Evolutionary conservation across 1,140 invertebrate species (phyloP).

Genomic region (Pseudomyrmex concolor): DNA sequence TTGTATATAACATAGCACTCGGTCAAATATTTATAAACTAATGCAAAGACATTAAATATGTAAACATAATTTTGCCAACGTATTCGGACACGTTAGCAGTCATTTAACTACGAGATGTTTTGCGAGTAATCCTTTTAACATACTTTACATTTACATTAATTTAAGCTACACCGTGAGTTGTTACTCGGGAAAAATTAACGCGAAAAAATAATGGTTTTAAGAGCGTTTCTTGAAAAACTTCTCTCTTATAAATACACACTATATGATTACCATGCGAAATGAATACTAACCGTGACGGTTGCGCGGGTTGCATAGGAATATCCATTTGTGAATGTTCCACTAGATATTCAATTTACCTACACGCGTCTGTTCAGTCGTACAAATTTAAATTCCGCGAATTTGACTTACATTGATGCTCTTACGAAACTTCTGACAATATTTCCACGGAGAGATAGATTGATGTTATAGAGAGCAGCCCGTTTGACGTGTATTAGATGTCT

Average conservation of each 20-base stretch:
- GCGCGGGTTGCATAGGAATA: slow-evolving; percentile 39
- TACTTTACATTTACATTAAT: slow-evolving; percentile 23
- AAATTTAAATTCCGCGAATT: slow-evolving; percentile 43
- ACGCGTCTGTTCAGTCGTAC: slow-evolving; percentile 48
- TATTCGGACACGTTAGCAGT: slow-evolving; percentile 2
- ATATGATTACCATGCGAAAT: slow-evolving; percentile 40
- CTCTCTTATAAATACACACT: slow-evolving; percentile 31
- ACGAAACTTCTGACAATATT: slow-evolving; percentile 31
- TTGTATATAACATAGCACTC: background rate
- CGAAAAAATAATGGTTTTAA: slow-evolving; percentile 31
- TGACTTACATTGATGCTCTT: slow-evolving; percentile 54
- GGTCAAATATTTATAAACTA: background rate
- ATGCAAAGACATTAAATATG: slow-evolving; percentile 5
- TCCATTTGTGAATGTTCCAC: slow-evolving; percentile 50
- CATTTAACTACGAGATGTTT: slow-evolving; percentile 19
- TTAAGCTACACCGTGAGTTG: slow-evolving; percentile 9
- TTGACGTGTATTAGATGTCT: slow-evolving; percentile 6
- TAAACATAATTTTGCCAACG: slow-evolving; percentile 33
- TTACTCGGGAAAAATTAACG: slow-evolving; percentile 25
- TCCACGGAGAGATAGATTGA: background rate
- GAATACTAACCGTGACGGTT: slow-evolving; percentile 44
- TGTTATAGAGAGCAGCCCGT: background rate
- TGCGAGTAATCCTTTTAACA: slow-evolving; percentile 50
- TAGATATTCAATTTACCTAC: slow-evolving; percentile 50
- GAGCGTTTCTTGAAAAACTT: slow-evolving; percentile 1